Evolutionary conservation across 2,797 vertebrate species (phyloP), one percentile per base, ranked within the genome.

Genomic region (Rhinichthys osculus): DNA sequence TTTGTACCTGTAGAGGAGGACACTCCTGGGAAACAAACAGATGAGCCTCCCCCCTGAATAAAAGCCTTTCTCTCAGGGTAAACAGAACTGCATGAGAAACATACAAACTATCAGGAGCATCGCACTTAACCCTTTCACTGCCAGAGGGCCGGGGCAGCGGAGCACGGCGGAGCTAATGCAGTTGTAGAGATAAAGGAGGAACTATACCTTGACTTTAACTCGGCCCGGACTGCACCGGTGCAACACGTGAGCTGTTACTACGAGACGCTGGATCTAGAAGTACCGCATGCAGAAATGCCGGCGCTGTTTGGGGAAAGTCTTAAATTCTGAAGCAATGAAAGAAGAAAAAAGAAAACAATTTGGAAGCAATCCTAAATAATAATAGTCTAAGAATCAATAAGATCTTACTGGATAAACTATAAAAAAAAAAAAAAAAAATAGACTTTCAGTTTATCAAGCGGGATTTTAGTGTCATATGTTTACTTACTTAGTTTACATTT

Each of bases 1-100:
- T 96, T 97, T 97, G 96, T 96, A 95, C 95, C 96, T 94, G 95
- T 94, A 94, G 95, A 96, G 95, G 96, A 96, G 93, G 96, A 96
- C 96, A 96, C 96, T 96, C 96, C 96, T 96, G 96, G 96, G 96
- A 97, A 96, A 97, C 96, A 96, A 96, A 95, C 95, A 96, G 96
- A 96, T 96, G 96, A 96, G 95, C 95, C 93, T 95, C 40, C 93
- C 91, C 89, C 91, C 93, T 94, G 96, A 96, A 97, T 96, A 94
- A 91, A 94, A 95, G 94, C 96, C 95, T 94, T 95, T 96, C 96
- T 96, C 94, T 88, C 3, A 47, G 88, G 94, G 96, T 95, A 96
- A 97, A 97, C 95, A 96, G 96, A 96, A 97, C 96, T 97, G 96
- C 96, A 97, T 97, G 96, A 97, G 96, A 97, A 97, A 96, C 94